Percentiles rank a stretch among this genome's conserved stretches.
These are phyloP conservation scores for Vimba vimba DNA, from an alignment of 2,113 vertebrate species.

Conservation along the genomic window DNA sequence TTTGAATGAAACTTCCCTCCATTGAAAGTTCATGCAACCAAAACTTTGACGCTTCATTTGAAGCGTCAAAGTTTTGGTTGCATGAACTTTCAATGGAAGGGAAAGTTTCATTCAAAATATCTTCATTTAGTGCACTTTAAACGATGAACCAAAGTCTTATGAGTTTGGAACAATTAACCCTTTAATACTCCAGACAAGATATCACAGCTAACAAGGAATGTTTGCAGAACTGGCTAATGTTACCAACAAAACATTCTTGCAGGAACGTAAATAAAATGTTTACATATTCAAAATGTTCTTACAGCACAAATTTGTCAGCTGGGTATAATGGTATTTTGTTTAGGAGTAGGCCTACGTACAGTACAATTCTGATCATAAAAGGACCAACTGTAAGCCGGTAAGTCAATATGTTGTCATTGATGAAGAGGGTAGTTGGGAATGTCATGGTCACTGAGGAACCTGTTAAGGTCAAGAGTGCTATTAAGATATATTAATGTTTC, in stretches of 20 bases:
- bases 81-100: too few species aligned
- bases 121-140: too few species aligned
- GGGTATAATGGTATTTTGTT: neutral
- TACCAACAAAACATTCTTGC: neutral
- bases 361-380: neutral
- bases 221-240: neutral
- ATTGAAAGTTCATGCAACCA: neutral
- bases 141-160: neutral
- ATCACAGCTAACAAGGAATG: neutral
- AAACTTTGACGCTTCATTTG: neutral
- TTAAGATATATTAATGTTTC: constrained; percentile 21
- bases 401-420: neutral
- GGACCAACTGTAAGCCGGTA: neutral
- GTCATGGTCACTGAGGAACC: neutral
- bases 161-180: neutral
- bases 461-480: constrained; percentile 7
- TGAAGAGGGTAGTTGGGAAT: neutral
- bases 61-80: too few species aligned
- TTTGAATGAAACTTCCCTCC: neutral
- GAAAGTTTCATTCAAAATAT: too few species aligned
- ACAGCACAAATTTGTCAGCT: neutral
- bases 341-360: neutral
- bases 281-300: neutral
- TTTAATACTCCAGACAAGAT: neutral
- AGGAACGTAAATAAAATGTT: neutral